Evolutionary conservation across 1,140 invertebrate species (phyloP), one percentile per base, ranked within the genome.

Genomic region (Stegodyphus mimosarum): DNA sequence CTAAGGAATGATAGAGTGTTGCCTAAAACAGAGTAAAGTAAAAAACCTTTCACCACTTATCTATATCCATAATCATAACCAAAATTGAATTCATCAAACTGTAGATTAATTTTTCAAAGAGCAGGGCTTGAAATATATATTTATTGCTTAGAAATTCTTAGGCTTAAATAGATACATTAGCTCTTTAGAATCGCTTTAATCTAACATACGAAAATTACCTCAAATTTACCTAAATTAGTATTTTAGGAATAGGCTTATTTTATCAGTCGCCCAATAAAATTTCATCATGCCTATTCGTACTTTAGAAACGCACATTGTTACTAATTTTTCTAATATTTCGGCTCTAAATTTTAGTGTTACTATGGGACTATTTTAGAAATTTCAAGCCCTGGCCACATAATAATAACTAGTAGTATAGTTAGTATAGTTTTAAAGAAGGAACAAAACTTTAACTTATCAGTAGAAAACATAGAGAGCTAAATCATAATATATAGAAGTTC

Each of bases 231-330:
- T 50, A 64, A 73, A 81, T 81, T 81, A 81, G 79, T 51, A 48
- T 60, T 81, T 50, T 72, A 81, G 55, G 5, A 63, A 49, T 72
- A 81, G 70, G 18, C 70, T 73, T 81, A 17, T 55, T 73, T 81
- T 71, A 52, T 51, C 67, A 79, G 53, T 73, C 55, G 70, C 55
- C 52, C 5, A 72, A 72, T 71, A 51, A 63, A 78, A 66, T 53
- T 55, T n/a, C 76, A 53, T 78, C 77, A 53, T 55, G 53, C 55
- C 53, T n/a, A 73, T 73, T 55, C 79, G 63, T 81, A 81, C 49
- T 63, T 73, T 81, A 73, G 70, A 73, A 64, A 81, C 79, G 79
- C 79, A 81, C 79, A 81, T 80, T 73, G 79, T 81, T 81, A 81
- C 60, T 73, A 15, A 71, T 80, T 80, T 66, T 78, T 80, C 18